phyloP scores from a whole-genome alignment of 2,888 invertebrate species.

The Thera obeliscata region DNA sequence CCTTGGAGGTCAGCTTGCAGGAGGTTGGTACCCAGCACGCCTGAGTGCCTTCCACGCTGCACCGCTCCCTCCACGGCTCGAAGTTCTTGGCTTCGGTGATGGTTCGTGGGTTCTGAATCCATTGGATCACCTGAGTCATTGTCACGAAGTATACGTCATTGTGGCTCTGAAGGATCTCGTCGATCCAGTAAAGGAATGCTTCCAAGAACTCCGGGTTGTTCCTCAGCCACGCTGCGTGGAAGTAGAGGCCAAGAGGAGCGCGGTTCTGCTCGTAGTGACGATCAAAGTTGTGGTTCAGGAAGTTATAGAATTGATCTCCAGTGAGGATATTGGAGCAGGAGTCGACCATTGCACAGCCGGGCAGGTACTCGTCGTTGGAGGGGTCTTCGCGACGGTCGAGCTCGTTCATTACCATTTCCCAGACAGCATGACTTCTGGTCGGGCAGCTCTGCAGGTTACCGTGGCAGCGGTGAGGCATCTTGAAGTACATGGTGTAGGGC shows the following conservation, averaged over 20 bases:
- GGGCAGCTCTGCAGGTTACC: slow-evolving; percentile 96
- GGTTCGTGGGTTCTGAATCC: slow-evolving; percentile 96
- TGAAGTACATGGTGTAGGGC: slow-evolving; percentile 99
- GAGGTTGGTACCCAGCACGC: slow-evolving; percentile 95
- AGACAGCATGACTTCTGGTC: slow-evolving; percentile 95
- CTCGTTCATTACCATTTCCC: slow-evolving; percentile 99
- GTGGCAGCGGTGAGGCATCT: slow-evolving; percentile 97
- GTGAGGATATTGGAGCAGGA: slow-evolving; percentile 96
- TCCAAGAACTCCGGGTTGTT: slow-evolving; percentile 96
- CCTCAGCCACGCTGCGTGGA: slow-evolving; percentile 97
- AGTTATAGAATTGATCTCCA: slow-evolving; percentile 97
- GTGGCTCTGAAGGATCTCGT: slow-evolving; percentile 92
- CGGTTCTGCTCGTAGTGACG: slow-evolving; percentile 96
- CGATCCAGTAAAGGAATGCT: slow-evolving; percentile 96
- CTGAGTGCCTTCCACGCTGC: slow-evolving; percentile 92
- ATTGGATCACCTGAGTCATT: slow-evolving; percentile 98
- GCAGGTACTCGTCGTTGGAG: slow-evolving; percentile 93
- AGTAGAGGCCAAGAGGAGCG: slow-evolving; percentile 94
- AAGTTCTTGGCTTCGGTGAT: slow-evolving; percentile 94
- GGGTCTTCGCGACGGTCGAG: slow-evolving; percentile 96
- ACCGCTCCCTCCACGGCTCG: slow-evolving; percentile 97
- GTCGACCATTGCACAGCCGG: slow-evolving; percentile 97
- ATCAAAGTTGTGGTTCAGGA: slow-evolving; percentile 96
- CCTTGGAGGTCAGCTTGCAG: slow-evolving; percentile 96
- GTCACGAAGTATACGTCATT: slow-evolving; percentile 97